These are phyloP conservation scores for Stenurella melanura DNA, from an alignment of 2,888 invertebrate genomes.

Conservation along the genomic window DNA sequence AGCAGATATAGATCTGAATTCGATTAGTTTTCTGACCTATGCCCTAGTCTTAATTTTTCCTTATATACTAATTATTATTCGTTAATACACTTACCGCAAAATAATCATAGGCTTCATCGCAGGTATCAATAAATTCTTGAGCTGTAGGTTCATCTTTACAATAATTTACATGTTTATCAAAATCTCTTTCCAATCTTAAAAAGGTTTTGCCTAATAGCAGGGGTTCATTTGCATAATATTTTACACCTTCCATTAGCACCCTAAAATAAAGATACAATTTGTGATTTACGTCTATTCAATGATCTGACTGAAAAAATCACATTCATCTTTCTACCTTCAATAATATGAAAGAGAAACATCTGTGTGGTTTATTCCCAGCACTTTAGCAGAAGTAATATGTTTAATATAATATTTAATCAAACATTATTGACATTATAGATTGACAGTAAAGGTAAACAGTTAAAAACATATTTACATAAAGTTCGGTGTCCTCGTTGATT, in stretches of 20 bases:
- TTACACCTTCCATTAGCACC: slow-evolving; percentile 92
- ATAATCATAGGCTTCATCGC: slow-evolving; percentile 83
- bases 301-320: neutral
- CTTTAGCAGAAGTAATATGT: no score
- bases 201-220: slow-evolving; percentile 92
- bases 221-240: slow-evolving; percentile 93
- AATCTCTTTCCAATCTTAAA: slow-evolving; percentile 92
- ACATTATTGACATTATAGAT: no score
- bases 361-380: no score
- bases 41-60: no score
- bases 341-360: no score
- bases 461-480: no score
- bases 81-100: slow-evolving; percentile 81
- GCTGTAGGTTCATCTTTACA: slow-evolving; percentile 90
- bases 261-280: slow-evolving; percentile 74
- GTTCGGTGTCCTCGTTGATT: no score
- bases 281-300: neutral
- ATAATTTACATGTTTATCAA: slow-evolving; percentile 94
- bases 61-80: neutral
- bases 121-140: slow-evolving; percentile 84
- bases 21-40: no score
- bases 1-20: no score
- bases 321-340: no score
- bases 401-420: no score
- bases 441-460: no score